Percentiles rank a stretch among this genome's conserved stretches.
Conservation (phyloP, 2,113 vertebrate genomes). For the Boleophthalmus pectinirostris region DNA sequence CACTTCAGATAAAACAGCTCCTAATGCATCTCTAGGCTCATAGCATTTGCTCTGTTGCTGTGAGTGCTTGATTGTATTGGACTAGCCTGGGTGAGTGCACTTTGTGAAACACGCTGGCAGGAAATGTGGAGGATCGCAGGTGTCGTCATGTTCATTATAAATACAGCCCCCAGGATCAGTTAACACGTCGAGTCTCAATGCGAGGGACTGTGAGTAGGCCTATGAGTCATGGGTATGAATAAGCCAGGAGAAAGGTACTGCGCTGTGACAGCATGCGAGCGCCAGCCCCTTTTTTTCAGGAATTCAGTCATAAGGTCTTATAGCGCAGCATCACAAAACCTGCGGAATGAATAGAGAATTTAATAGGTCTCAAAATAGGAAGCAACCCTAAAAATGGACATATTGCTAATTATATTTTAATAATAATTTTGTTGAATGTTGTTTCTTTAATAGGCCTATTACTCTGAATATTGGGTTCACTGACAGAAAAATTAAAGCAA, state of each 20-base stretch:
- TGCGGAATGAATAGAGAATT: background rate
- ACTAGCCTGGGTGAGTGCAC: background rate
- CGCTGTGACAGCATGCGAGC: background rate
- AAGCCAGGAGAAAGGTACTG: conserved; percentile 22
- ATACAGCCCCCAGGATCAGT: conserved; percentile 7
- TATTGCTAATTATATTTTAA: background rate
- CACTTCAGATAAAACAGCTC: background rate
- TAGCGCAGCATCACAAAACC: conserved; percentile 29
- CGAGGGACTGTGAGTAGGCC: conserved; percentile 4
- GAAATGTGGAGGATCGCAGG: conserved; percentile 2
- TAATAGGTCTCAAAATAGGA: background rate
- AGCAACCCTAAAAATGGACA: background rate
- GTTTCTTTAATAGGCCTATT: no score
- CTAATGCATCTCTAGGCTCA: background rate
- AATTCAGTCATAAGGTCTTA: conserved; percentile 12
- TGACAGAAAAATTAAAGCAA: no score
- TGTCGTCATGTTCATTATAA: conserved; percentile 2
- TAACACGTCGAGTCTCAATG: conserved; percentile 4
- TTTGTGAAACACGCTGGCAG: background rate
- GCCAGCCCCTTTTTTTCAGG: background rate
- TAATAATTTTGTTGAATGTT: no score
- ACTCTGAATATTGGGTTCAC: no score
- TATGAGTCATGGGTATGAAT: conserved; percentile 20
- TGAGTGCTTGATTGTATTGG: background rate
- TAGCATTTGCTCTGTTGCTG: background rate